A percentile compares a stretch with the other conserved stretches of the same genome.
Evolutionary conservation across 2,113 vertebrate genomes (phyloP).

Genomic region (Epinephelus fuscoguttatus): DNA sequence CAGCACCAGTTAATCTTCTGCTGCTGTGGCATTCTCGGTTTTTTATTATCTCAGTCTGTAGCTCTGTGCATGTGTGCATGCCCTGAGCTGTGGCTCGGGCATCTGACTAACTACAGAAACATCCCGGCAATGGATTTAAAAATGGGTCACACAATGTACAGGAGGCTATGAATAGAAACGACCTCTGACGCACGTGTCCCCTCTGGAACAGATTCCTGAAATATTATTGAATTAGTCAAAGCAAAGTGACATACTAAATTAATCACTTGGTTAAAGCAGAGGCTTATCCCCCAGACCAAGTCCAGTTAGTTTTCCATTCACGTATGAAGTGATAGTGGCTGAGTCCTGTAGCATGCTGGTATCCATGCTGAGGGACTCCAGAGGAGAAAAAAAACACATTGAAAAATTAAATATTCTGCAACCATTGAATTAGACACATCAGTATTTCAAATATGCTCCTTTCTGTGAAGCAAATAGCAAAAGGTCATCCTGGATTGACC

Average conservation of each 20-base stretch:
- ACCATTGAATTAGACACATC: background rate
- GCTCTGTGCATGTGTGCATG: background rate
- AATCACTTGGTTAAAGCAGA: constrained; percentile 24
- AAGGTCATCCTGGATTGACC: constrained; percentile 42
- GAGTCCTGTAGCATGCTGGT: background rate
- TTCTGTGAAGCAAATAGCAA: background rate
- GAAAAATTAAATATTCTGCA: background rate
- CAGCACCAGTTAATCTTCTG: constrained; percentile 38
- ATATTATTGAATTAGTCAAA: constrained; percentile 64
- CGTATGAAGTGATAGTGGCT: background rate
- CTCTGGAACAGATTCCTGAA: constrained; percentile 67
- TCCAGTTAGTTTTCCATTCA: constrained; percentile 40
- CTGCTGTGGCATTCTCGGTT: constrained; percentile 41
- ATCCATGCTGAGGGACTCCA: background rate
- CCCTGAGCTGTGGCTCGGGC: constrained; percentile 23
- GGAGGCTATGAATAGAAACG: constrained; percentile 70
- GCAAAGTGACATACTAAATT: constrained; percentile 35
- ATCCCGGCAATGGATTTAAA: constrained; percentile 73
- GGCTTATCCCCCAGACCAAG: constrained; percentile 34
- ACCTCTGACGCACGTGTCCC: constrained; percentile 35
- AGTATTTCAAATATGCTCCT: constrained; percentile 3
- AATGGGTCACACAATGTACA: constrained; percentile 71
- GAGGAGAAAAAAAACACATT: background rate
- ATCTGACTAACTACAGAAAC: constrained; percentile 65
- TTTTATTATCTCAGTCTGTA: constrained; percentile 43